Percentiles rank a stretch among this genome's conserved stretches.
Evolutionary conservation across 1,140 invertebrate species (phyloP).

Genomic region (Saccostrea cuccullata): DNA sequence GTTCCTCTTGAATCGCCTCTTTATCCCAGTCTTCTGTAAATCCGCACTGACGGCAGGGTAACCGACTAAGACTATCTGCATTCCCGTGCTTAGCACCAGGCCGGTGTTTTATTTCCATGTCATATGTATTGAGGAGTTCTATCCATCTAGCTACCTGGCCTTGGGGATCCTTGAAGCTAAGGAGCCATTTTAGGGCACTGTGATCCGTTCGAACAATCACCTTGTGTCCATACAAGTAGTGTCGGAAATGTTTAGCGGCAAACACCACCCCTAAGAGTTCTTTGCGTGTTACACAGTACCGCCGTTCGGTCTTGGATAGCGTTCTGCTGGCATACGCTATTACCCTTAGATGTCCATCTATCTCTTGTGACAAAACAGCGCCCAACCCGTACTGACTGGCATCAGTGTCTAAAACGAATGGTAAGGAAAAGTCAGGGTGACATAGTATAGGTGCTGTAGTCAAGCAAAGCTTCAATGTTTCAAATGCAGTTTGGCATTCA

Average conservation of each 20-base stretch:
- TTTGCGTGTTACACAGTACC: conserved; percentile 42
- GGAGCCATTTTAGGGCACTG: conserved; percentile 6
- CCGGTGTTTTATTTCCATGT: too few relatives aligned
- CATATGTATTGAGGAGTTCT: too few relatives aligned
- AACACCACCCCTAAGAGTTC: conserved; percentile 44
- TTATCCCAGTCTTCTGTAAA: too few relatives aligned
- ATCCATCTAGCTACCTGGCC: too few relatives aligned
- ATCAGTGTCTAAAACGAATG: background rate
- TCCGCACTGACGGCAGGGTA: background rate
- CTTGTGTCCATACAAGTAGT: background rate
- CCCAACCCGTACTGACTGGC: too few relatives aligned
- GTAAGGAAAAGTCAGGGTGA: conserved; percentile 38
- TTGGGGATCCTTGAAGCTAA: conserved; percentile 28
- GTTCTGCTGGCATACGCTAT: conserved; percentile 58
- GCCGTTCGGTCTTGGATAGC: conserved; percentile 17
- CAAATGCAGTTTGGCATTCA: conserved; percentile 54
- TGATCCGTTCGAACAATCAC: background rate
- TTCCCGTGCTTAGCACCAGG: too few relatives aligned
- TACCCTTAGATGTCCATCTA: conserved; percentile 54
- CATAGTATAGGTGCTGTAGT: conserved; percentile 27
- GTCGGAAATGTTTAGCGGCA: conserved; percentile 35
- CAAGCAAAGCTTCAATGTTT: conserved; percentile 52
- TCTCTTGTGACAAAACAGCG: conserved; percentile 61
- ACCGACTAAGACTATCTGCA: too few relatives aligned
- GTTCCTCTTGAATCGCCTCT: background rate